Evolutionary conservation across 2,113 vertebrate species (phyloP), one percentile per base, ranked within the genome.

Genomic region (Zootoca vivipara): DNA sequence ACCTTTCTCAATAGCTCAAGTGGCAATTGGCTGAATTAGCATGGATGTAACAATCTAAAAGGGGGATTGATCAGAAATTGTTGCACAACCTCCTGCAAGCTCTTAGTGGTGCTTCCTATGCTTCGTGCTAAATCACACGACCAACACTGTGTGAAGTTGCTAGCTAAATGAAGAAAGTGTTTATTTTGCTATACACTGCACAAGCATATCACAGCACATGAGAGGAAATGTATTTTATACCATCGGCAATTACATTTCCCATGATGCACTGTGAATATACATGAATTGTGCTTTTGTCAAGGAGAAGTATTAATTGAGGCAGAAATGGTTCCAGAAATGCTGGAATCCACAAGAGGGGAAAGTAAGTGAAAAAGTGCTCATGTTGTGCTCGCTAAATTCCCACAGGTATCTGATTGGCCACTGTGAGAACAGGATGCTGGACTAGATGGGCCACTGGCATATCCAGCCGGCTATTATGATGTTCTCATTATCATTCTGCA

Each of bases 141-240:
- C 42, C 18, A 33, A 87, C 24, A 72, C 42, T 87, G 18, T 35
- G 12, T 4, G 33, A 80, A 80, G 10, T 22, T 87, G 46, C 28
- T 56, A 83, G 30, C 5, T 22, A 3, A 33, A 72, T 30, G 26
- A n/a, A 80, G n/a, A 33, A 15, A 86, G 5, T 8, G n/a, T 67
- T 38, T 35, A 18, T n/a, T 46, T 33, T 56, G 2, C 33, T 58
- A 52, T 58, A 73, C 69, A 80, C 33, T 46, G 88, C 52, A 62
- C 52, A 78, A 52, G n/a, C 62, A 88, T 72, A 78, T 38, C 73
- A n/a, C 87, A 72, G 42, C 74, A 80, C 35, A 89, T 65, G 72
- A 83, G 52, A 83, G 28, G 52, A 85, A 79, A 73, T 72, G 65
- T 79, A 82, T 52, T 88, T 88, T 26, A 46, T 46, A 46, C 46